phyloP scores from a whole-genome alignment of 1,140 invertebrate species.

The Panagrolaimus sp. region DNA sequence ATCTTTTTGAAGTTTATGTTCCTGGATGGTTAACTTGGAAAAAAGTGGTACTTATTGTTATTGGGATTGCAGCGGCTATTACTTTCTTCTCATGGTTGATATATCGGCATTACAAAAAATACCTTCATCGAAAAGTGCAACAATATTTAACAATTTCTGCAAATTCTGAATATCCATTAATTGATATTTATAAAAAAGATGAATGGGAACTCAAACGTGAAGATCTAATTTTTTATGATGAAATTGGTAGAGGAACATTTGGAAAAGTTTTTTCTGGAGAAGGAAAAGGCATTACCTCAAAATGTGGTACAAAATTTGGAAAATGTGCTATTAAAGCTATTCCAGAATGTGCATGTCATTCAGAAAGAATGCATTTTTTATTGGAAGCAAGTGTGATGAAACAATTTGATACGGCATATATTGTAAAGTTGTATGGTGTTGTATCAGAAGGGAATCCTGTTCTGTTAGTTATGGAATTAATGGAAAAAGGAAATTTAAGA shows the following conservation, averaged over 20 bases:
- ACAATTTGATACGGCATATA: slow-evolving; percentile 74
- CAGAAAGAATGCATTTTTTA: slow-evolving; percentile 72
- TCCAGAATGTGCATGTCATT: slow-evolving; percentile 71
- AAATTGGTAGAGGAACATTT: slow-evolving; percentile 88
- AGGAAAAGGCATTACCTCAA: slow-evolving; percentile 61
- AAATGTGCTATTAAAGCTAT: slow-evolving; percentile 90
- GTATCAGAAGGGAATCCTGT: slow-evolving; percentile 82
- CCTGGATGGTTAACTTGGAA: slow-evolving; percentile 22
- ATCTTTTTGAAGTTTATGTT: slow-evolving; percentile 66
- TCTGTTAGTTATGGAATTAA: slow-evolving; percentile 91
- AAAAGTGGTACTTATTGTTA: slow-evolving; percentile 21
- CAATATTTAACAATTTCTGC: slow-evolving; percentile 20
- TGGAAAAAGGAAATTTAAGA: slow-evolving; percentile 89
- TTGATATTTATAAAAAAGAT: slow-evolving; percentile 73
- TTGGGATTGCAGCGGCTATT: no score
- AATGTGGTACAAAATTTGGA: slow-evolving; percentile 62
- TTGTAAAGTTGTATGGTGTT: slow-evolving; percentile 84
- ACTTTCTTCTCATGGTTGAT: no score
- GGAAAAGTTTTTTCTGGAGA: slow-evolving; percentile 66
- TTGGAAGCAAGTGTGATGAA: slow-evolving; percentile 69
- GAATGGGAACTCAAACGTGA: slow-evolving; percentile 88
- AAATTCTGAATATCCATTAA: slow-evolving; percentile 62
- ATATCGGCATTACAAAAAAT: no score
- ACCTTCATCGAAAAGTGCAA: no score
- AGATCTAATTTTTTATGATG: slow-evolving; percentile 71